Evolutionary conservation across 2,113 vertebrate species (phyloP).

Genomic region (Caranx melampygus): DNA sequence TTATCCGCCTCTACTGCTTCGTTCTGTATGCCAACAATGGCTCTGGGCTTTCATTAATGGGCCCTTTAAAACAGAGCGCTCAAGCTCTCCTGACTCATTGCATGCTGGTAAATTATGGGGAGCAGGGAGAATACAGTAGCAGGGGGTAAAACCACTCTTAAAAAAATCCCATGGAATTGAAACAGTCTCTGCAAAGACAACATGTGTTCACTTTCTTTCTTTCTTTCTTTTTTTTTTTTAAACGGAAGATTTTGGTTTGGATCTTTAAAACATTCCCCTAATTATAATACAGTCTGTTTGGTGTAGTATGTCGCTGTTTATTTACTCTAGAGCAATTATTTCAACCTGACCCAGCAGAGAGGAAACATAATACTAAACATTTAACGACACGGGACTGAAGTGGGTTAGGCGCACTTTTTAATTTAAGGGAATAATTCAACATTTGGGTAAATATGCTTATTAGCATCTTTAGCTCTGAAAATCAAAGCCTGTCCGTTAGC

Average conservation of each 20-base stretch:
- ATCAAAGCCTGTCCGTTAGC: background rate
- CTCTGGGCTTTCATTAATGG: slow-evolving; percentile 48
- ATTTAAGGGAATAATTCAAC: background rate
- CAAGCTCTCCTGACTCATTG: slow-evolving; percentile 24
- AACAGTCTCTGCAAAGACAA: slow-evolving; percentile 1
- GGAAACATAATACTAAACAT: slow-evolving; percentile 11
- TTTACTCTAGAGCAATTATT: slow-evolving; percentile 24
- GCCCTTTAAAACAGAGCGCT: slow-evolving; percentile 48
- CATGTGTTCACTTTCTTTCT: background rate
- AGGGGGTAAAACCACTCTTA: slow-evolving; percentile 38
- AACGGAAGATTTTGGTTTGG: background rate
- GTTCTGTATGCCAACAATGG: slow-evolving; percentile 36
- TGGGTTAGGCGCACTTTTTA: background rate
- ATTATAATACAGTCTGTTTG: slow-evolving; percentile 2
- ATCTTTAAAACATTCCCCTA: slow-evolving; percentile 11
- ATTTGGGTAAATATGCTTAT: background rate
- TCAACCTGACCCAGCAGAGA: slow-evolving; percentile 2
- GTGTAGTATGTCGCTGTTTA: slow-evolving; percentile 18
- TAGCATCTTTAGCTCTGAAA: background rate
- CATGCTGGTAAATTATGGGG: slow-evolving; percentile 46
- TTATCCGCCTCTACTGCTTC: slow-evolving; percentile 29
- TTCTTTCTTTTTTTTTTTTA: background rate
- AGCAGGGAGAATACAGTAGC: slow-evolving; percentile 34
- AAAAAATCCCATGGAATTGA: background rate
- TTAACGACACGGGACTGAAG: background rate